These are phyloP conservation scores for Rapana venosa DNA, from an alignment of 2,888 invertebrate genomes.

Conservation along the genomic window DNA sequence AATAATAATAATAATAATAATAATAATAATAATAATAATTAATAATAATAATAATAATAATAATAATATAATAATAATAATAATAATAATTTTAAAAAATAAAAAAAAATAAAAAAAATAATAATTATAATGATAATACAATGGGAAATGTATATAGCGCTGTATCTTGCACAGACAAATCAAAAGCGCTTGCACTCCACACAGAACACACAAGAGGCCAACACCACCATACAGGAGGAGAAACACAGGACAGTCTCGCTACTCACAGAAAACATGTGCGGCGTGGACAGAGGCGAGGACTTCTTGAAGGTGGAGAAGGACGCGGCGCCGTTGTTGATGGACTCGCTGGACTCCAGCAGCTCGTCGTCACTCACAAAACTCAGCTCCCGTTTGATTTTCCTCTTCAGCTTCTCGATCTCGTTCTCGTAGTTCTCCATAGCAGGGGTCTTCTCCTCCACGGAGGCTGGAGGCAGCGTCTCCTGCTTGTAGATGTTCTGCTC, in stretches of 20 bases:
- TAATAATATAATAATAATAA: too few species aligned
- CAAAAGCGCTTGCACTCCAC: too few species aligned
- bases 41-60: too few species aligned
- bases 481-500: slow-evolving; percentile 54
- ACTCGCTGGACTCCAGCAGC: slow-evolving; percentile 54
- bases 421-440: slow-evolving; percentile 48
- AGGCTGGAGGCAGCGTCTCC: slow-evolving; percentile 40
- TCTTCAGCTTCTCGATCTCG: slow-evolving; percentile 64
- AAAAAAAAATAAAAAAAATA: too few species aligned
- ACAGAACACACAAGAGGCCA: too few species aligned
- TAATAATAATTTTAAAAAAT: too few species aligned
- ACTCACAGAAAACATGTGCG: slow-evolving; percentile 64
- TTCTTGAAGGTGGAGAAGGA: slow-evolving; percentile 67
- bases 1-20: too few species aligned
- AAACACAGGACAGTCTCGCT: not conserved
- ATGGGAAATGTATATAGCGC: too few species aligned
- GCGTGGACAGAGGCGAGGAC: slow-evolving; percentile 58
- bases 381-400: slow-evolving; percentile 67
- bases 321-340: slow-evolving; percentile 61
- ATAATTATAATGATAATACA: too few species aligned
- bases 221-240: too few species aligned
- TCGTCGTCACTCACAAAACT: slow-evolving; percentile 69
- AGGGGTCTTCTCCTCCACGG: slow-evolving; percentile 41
- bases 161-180: too few species aligned
- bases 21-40: too few species aligned